phyloP scores from a whole-genome alignment of 1,140 invertebrate genomes.

The Physella acuta region DNA sequence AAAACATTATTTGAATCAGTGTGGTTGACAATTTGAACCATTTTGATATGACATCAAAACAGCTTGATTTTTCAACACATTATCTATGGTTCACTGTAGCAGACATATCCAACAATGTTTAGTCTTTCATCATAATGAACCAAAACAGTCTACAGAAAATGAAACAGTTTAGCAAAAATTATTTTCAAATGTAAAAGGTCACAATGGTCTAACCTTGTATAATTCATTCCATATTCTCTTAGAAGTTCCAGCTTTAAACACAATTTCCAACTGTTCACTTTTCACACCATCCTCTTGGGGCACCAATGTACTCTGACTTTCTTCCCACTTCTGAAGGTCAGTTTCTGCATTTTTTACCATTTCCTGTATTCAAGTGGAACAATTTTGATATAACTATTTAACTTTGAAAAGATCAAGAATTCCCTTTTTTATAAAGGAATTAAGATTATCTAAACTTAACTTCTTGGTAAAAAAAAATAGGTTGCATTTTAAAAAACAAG shows the following conservation, averaged over 20 bases:
- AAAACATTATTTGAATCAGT: background rate
- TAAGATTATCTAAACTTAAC: too few species aligned
- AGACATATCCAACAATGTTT: background rate
- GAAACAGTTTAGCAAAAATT: background rate
- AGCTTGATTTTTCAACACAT: slow-evolving; percentile 15
- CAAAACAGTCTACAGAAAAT: too few species aligned
- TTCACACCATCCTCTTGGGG: slow-evolving; percentile 61
- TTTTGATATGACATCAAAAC: background rate
- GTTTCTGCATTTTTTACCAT: slow-evolving; percentile 39
- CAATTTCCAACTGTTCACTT: slow-evolving; percentile 56
- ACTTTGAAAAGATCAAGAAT: too few species aligned
- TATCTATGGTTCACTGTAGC: background rate
- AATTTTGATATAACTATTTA: too few species aligned
- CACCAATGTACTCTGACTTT: slow-evolving; percentile 79
- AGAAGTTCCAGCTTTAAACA: slow-evolving; percentile 79
- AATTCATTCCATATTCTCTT: slow-evolving; percentile 99
- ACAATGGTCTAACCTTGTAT: slow-evolving; percentile 77
- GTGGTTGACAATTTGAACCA: slow-evolving; percentile 15
- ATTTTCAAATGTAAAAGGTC: background rate
- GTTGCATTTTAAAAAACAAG: background rate
- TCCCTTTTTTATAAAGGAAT: too few species aligned
- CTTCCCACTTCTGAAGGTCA: slow-evolving; percentile 77
- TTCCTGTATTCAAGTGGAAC: slow-evolving; percentile 27
- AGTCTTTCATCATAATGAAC: slow-evolving; percentile 4
- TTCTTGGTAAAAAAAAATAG: too few species aligned